Evolutionary conservation across 2,888 invertebrate species (phyloP), one percentile per base, ranked within the genome.

Genomic region (Harpalus rufipes): DNA sequence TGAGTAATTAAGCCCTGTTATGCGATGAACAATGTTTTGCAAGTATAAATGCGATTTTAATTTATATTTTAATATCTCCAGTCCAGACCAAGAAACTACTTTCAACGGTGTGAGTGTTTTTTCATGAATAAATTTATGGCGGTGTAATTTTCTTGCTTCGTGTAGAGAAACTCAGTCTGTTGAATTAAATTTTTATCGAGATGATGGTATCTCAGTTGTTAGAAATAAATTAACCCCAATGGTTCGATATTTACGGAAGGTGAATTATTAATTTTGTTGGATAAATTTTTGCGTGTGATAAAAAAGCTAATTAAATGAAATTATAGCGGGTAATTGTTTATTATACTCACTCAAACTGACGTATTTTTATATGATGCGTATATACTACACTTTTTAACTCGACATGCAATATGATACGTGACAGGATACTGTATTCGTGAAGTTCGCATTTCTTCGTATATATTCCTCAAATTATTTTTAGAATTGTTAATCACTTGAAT

Each of bases 211-310:
- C 68, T 68, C 14, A 4, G 68, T 68, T 65, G 65, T 65, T 68
- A 68, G 68, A 68, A 68, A 39, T 68, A 68, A 68, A 39, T 68
- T 68, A 68, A 68, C 39, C 68, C 32, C 14, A 68, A 32, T 68
- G 68, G 39, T 65, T 65, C 65, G 65, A 65, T 65, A 25, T 61
- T 65, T 32, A 65, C 32, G 65, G 68, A 68, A 68, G 68, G 4
- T 32, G 68, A 18, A 76, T 76, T 44, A 51, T 76, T 76, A 76
- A 76, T 76, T 51, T 76, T 56, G 51, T 76, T 51, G 25, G 44
- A 21, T 41, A 76, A 76, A 18, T 76, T 44, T 76, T 51, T 76
- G 76, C 76, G 76, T 76, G 76, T 51, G 76, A 76, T 76, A 76
- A 76, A 51, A 51, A 76, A n/a, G 41, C 18, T 68, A 32, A 68